Evolutionary conservation across 2,888 invertebrate species (phyloP).

Genomic region (Muschampia staudingeri): DNA sequence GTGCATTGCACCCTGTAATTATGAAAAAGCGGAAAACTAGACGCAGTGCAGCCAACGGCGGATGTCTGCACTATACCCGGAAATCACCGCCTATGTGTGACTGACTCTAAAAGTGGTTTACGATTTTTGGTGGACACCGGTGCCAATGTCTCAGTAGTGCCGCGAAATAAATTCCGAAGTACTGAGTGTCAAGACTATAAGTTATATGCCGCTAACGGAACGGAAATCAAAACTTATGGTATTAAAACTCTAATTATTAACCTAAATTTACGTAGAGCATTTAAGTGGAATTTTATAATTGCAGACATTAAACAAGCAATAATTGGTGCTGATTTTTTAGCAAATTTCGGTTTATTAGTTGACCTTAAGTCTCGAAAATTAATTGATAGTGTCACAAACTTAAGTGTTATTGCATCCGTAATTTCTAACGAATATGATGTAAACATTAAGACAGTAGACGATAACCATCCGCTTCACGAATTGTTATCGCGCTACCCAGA

Average conservation of each 20-base stretch:
- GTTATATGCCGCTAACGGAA: slow-evolving; percentile 54
- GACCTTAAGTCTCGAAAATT: slow-evolving; percentile 46
- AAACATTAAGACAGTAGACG: neutral
- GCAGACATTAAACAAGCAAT: slow-evolving; percentile 52
- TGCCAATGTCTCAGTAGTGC: no score
- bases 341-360: slow-evolving; percentile 47
- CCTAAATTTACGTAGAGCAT: slow-evolving; percentile 48
- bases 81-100: no score
- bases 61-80: no score
- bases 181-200: slow-evolving; percentile 5
- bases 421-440: neutral
- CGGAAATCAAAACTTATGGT: slow-evolving; percentile 52
- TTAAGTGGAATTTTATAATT: slow-evolving; percentile 46
- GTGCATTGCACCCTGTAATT: no score
- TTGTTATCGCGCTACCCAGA: neutral
- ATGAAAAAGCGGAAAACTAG: no score
- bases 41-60: no score
- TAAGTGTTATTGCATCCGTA: neutral
- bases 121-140: no score
- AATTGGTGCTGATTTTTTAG: slow-evolving; percentile 55
- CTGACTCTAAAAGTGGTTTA: no score
- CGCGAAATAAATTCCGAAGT: no score
- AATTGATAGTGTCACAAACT: slow-evolving; percentile 46
- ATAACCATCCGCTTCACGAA: neutral
- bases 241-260: slow-evolving; percentile 46